Conservation (phyloP, 1,140 invertebrate species). For the Drosophila burlai region DNA sequence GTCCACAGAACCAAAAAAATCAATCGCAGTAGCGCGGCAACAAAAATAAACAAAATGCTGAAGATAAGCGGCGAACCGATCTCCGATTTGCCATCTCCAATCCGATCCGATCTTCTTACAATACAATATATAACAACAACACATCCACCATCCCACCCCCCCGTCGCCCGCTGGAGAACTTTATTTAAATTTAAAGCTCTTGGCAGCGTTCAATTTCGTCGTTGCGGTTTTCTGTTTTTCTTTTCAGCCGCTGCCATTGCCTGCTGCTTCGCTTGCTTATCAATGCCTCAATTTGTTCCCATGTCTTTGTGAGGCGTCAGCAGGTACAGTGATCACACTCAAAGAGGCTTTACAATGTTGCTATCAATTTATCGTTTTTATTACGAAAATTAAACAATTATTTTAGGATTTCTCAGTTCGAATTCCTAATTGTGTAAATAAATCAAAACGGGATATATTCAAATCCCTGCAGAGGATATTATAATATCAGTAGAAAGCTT, state of each 20-base stretch:
- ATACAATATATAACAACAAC: conserved; percentile 2
- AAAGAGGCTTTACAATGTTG: too few relatives aligned
- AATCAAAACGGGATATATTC: too few relatives aligned
- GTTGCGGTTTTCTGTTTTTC: conserved; percentile 49
- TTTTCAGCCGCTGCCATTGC: conserved; percentile 7
- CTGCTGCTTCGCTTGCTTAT: conserved; percentile 27
- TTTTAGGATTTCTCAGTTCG: neutral
- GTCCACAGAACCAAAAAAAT: conserved; percentile 16
- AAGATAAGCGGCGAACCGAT: conserved; percentile 53
- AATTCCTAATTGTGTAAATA: neutral
- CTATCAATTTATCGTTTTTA: neutral
- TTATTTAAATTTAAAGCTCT: conserved; percentile 46
- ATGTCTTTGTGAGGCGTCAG: conserved; percentile 6
- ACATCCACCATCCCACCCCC: neutral
- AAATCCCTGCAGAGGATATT: neutral
- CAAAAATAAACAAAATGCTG: conserved; percentile 52
- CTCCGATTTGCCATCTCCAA: conserved; percentile 6
- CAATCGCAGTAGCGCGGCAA: conserved; percentile 9
- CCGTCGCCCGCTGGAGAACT: conserved; percentile 3
- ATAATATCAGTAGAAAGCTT: neutral
- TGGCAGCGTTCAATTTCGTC: conserved; percentile 44
- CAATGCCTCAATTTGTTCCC: conserved; percentile 45
- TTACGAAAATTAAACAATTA: neutral
- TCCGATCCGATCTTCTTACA: conserved; percentile 9
- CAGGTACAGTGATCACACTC: conserved; percentile 23